A percentile compares a stretch with the other conserved stretches of the same genome.
phyloP scores from a whole-genome alignment of 2,113 vertebrate genomes.

The Telmatochromis sp. region DNA sequence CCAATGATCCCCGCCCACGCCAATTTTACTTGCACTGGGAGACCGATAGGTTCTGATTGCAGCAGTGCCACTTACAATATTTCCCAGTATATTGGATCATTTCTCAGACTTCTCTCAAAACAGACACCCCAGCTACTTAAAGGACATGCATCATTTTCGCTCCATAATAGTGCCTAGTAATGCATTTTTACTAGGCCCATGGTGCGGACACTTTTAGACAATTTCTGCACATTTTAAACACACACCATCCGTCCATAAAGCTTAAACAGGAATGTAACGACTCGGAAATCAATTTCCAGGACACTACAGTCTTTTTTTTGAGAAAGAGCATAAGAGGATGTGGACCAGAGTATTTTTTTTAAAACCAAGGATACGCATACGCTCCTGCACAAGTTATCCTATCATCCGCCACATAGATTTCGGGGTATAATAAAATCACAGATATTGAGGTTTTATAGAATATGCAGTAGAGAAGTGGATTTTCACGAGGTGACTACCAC shows the following conservation, averaged over 20 bases:
- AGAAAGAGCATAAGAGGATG: fast-evolving
- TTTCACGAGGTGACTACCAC: background rate
- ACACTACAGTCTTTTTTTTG: background rate
- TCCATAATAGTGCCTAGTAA: background rate
- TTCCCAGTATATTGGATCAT: fast-evolving
- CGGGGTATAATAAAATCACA: background rate
- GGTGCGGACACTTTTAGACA: background rate
- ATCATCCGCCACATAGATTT: fast-evolving
- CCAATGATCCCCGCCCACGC: fast-evolving
- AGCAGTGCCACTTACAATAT: fast-evolving
- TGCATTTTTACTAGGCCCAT: background rate
- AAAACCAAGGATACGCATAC: background rate
- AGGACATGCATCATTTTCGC: fast-evolving
- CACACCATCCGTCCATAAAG: fast-evolving
- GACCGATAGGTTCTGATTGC: fast-evolving
- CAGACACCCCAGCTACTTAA: fast-evolving
- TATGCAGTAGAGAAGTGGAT: background rate
- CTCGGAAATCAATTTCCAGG: background rate
- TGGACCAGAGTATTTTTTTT: background rate
- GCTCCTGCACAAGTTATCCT: background rate
- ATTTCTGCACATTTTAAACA: background rate
- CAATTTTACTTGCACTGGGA: background rate
- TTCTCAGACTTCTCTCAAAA: background rate
- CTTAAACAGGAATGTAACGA: background rate
- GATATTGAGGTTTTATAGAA: background rate